Base-by-base conservation (phyloP, 1,140 invertebrate species). In the Archivesica marissinica region DNA sequence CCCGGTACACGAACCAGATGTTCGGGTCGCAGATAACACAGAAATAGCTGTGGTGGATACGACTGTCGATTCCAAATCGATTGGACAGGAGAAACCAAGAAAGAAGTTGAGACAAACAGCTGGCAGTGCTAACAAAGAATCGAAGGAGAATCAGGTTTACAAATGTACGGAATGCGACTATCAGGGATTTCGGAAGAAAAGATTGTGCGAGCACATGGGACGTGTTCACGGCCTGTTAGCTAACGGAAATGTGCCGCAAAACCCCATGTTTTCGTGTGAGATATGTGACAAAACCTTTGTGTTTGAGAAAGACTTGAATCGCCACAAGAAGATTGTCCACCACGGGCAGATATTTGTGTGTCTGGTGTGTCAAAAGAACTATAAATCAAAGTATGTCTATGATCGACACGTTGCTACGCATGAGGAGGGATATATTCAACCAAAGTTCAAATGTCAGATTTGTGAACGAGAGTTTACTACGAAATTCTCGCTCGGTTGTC, bases 401-500 rank as follows among this genome's bases (percentile, higher is more conserved):
- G 77, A 85, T 25, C 79, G 86, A 52, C 90, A 91, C 50, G 83
- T 86, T 59, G 84, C 86, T 35, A 87, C 77, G 39, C 90, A 91
- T 77, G 83, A 79, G n/a, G 85, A 88, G 25, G 85, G 61, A 7
- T 89, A 90, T 61, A 74, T 88, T 28, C 87, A 89, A 68, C 87
- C 86, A 41, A 83, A 78, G 66, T 90, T 89, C 75, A 74, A 77
- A 28, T 92, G 91, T 82, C 84, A 91, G 39, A 72, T 90, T 28
- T 92, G 92, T 87, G 83, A 88, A 17, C 90, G 89, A 70, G 74
- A 59, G 13, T 90, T 91, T 66, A 89, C 86, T 38, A 91, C 89
- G 35, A 91, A 91, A 61, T 89, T 88, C 75, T 88, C 88, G 9
- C 64, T 92, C 20, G 77, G 86, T 11, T 86, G 85, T 50, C 92